A percentile compares a stretch with the other conserved stretches of the same genome.
Evolutionary conservation across 2,888 invertebrate genomes (phyloP).

Genomic region (Diaphora mendica): DNA sequence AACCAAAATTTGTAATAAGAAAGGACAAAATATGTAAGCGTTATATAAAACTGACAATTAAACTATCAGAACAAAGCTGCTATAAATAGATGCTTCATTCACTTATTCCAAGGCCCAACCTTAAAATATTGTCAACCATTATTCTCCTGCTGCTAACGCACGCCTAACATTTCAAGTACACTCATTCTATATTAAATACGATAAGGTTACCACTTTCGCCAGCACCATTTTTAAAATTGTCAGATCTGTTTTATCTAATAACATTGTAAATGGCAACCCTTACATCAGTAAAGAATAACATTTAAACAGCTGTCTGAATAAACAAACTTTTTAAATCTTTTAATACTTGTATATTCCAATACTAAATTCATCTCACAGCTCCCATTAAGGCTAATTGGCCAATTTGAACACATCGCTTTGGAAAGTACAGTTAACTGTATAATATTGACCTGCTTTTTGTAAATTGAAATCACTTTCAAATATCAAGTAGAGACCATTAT

Average conservation of each 20-base stretch:
- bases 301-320: conserved; percentile 41
- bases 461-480: conserved; percentile 17
- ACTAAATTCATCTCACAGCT: conserved; percentile 82
- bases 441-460: conserved; percentile 16
- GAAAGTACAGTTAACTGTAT: conserved; percentile 51
- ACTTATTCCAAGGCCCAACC: conserved; percentile 38
- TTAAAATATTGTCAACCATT: conserved; percentile 78
- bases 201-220: conserved; percentile 32
- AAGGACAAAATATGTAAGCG: background rate
- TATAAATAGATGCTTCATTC: conserved; percentile 7
- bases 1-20: background rate
- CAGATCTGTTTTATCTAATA: conserved; percentile 5
- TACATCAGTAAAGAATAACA: conserved; percentile 46
- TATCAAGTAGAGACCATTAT: conserved; percentile 1
- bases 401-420: conserved; percentile 76
- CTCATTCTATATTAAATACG: conserved; percentile 34
- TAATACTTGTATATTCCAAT: conserved; percentile 56
- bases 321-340: conserved; percentile 38
- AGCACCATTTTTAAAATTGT: conserved; percentile 35
- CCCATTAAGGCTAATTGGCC: conserved; percentile 81
- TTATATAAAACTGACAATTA: background rate
- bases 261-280: conserved; percentile 35
- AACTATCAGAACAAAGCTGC: background rate
- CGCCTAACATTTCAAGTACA: conserved; percentile 57
- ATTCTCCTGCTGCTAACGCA: conserved; percentile 79